These are phyloP conservation scores for Calyptommatus sinebrachiatus DNA, from an alignment of 2,113 vertebrate species.

Conservation along the genomic window DNA sequence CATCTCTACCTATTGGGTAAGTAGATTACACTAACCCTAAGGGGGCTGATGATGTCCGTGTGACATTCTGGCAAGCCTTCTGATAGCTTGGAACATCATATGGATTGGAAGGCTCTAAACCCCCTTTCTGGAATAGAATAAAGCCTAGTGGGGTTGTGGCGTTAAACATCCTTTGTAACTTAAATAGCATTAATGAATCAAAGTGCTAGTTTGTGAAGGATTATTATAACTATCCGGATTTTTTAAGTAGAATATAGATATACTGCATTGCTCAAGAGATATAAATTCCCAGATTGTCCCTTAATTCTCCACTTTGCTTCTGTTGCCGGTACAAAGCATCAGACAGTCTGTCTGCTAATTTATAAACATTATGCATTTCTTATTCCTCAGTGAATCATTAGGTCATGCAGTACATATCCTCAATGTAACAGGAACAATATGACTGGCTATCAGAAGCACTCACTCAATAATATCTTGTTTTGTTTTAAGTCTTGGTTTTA, in stretches of 20 bases:
- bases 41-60: no score
- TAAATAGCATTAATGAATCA: slow-evolving; percentile 21
- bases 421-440: neutral
- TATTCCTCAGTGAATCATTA: neutral
- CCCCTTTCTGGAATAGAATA: no score
- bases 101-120: no score
- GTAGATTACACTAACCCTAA: no score
- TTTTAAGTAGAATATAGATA: neutral
- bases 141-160: no score
- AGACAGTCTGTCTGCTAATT: neutral
- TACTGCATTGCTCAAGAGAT: neutral
- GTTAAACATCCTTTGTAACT: slow-evolving; percentile 10
- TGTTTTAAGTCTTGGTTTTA: slow-evolving; percentile 4
- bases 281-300: neutral
- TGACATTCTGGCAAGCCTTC: no score
- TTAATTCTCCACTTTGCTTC: neutral
- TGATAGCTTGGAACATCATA: no score
- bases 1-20: no score
- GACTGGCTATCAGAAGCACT: neutral
- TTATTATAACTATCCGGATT: slow-evolving; percentile 23
- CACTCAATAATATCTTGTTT: neutral
- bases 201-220: slow-evolving; percentile 7
- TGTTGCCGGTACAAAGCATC: slow-evolving; percentile 9
- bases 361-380: neutral
- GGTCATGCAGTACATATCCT: slow-evolving; percentile 16